Evolutionary conservation across 2,888 invertebrate species (phyloP).

Genomic region (Plebejus anna): DNA sequence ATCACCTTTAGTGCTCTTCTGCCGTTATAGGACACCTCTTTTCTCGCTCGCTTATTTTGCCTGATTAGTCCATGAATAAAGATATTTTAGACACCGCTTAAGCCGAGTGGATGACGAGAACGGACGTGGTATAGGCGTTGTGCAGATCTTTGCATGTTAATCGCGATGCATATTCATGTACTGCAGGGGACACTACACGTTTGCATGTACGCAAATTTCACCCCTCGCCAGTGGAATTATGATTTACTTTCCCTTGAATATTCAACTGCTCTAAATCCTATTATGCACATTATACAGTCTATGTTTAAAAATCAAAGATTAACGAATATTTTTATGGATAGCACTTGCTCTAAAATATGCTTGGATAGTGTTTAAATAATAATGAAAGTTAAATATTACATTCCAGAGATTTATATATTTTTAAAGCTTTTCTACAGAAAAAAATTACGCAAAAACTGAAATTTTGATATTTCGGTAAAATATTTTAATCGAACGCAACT

Average conservation of each 20-base stretch:
- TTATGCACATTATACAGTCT: constrained; percentile 4
- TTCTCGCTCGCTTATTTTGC: background rate
- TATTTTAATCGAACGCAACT: too few species aligned
- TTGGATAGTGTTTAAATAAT: background rate
- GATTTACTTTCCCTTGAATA: constrained; percentile 22
- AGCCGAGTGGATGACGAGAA: constrained; percentile 22
- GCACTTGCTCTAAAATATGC: background rate
- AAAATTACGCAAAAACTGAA: too few species aligned
- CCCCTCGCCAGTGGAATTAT: constrained; percentile 12
- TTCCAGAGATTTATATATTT: too few species aligned
- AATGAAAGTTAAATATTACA: background rate
- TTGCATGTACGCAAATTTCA: constrained; percentile 31
- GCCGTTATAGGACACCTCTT: background rate
- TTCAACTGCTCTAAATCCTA: background rate
- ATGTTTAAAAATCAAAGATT: constrained; percentile 25
- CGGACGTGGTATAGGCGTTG: constrained; percentile 35
- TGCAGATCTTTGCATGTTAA: constrained; percentile 40
- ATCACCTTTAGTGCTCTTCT: background rate
- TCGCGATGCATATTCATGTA: constrained; percentile 38
- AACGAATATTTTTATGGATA: background rate
- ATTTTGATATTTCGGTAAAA: too few species aligned
- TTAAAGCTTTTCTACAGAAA: too few species aligned
- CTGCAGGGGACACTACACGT: constrained; percentile 32
- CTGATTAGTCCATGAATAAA: constrained; percentile 7
- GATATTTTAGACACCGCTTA: constrained; percentile 19